Evolutionary conservation across 2,888 invertebrate genomes (phyloP), one percentile per base, ranked within the genome.

Genomic region (Celastrina argiolus): DNA sequence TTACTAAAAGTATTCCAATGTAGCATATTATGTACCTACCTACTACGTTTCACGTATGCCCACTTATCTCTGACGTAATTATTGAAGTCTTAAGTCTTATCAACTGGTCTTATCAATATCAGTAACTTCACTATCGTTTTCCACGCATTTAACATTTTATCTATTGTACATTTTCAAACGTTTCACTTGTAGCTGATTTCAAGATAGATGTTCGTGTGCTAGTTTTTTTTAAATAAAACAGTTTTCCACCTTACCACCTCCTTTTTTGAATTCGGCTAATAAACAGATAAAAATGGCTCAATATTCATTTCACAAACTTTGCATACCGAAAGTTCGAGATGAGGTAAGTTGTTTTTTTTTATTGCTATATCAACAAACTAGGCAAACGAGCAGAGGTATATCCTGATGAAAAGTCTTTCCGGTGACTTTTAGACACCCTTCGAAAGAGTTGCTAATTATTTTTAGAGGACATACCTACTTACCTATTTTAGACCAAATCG

Each of bases 171-270:
- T 31, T 61, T 61, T 39, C 36, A 22, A 18, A 12, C 12, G 16
- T 68, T 66, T 63, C 56, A 72, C 69, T 75, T 75, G 80, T 78
- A 78, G 77, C 82, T 82, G 79, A 85, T 79, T 82, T 84, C 81
- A 82, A 79, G 78, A 69, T 77, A 69, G 71, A 45, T 78, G 41
- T 45, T 31, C 16, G 41, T 65, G 16, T 56, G 31, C n/a, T 56
- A 45, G n/a, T n/a, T 67, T 66, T 65, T 5, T 56, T 41, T 64
- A 59, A 6, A 56, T 56, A 41, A 56, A 39, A 18, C 26, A 34
- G n/a, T 56, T n/a, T n/a, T n/a, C n/a, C n/a, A n/a, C n/a, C n/a
- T n/a, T n/a, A n/a, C n/a, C n/a, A n/a, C n/a, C n/a, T n/a, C n/a
- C n/a, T n/a, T n/a, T n/a, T n/a, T n/a, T n/a, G n/a, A n/a, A n/a